A percentile compares a stretch with the other conserved stretches of the same genome.
Conservation (phyloP, 2,113 vertebrate genomes). For the Dipodomys merriami region DNA sequence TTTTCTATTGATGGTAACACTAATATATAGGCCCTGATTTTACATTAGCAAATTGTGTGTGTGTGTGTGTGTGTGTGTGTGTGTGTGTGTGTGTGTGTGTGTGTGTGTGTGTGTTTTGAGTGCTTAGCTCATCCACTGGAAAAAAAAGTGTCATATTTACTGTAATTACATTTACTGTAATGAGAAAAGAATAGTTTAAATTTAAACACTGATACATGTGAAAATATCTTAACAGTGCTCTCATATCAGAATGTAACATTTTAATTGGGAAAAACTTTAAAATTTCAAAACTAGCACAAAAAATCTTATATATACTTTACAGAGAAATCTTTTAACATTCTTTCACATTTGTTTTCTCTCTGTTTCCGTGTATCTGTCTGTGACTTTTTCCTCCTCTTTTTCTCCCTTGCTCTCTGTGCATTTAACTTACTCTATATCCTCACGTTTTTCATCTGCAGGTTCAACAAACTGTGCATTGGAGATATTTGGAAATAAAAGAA, state of each 20-base stretch:
- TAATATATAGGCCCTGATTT: no score
- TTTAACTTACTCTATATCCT: not conserved
- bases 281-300: not conserved
- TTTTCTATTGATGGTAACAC: not conserved
- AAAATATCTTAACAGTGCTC: not conserved
- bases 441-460: not conserved
- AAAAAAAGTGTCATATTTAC: constrained; percentile 9
- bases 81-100: no score
- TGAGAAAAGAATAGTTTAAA: not conserved
- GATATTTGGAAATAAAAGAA: not conserved
- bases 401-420: not conserved
- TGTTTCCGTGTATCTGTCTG: not conserved
- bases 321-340: not conserved
- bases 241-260: not conserved
- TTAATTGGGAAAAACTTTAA: constrained; percentile 36
- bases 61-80: no score
- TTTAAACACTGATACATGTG: not conserved
- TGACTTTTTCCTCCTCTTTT: not conserved
- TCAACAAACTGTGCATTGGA: not conserved
- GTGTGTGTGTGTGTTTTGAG: not conserved
- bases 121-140: not conserved
- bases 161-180: not conserved
- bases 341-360: not conserved
- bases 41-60: no score
- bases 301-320: not conserved